A percentile compares a stretch with the other conserved stretches of the same genome.
Conservation (phyloP, 1,140 invertebrate species). For the Arion vulgaris region DNA sequence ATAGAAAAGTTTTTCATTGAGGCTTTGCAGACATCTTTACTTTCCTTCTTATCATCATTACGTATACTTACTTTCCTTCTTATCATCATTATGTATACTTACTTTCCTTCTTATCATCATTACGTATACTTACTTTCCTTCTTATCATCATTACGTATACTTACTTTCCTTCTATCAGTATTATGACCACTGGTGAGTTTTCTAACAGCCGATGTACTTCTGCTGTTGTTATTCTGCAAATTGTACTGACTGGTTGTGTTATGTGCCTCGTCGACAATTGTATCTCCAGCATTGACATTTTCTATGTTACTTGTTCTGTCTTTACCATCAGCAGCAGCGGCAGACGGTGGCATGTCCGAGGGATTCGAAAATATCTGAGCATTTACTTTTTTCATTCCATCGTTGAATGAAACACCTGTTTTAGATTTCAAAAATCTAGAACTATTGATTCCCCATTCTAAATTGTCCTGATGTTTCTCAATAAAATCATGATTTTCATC, state of each 20-base stretch:
- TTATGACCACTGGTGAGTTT: constrained; percentile 32
- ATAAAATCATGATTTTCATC: background rate
- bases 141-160: background rate
- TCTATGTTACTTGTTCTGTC: background rate
- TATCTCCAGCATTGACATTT: background rate
- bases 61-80: too few relatives aligned
- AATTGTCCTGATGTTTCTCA: constrained; percentile 41
- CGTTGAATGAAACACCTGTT: background rate
- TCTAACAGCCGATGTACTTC: background rate
- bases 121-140: too few relatives aligned
- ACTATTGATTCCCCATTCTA: constrained; percentile 41
- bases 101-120: too few relatives aligned
- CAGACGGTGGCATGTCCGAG: background rate
- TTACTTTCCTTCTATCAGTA: constrained; percentile 30
- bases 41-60: too few relatives aligned
- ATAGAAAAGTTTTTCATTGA: too few relatives aligned
- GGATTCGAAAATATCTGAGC: background rate
- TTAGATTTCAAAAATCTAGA: constrained; percentile 43
- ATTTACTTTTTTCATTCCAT: background rate
- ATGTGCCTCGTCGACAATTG: background rate
- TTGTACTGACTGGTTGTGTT: background rate
- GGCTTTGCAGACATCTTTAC: too few relatives aligned
- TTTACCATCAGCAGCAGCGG: background rate
- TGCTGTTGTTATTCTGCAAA: background rate
- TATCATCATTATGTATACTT: too few relatives aligned